Evolutionary conservation across 2,113 vertebrate species (phyloP), one percentile per base, ranked within the genome.

Genomic region (Thymallus thymallus): DNA sequence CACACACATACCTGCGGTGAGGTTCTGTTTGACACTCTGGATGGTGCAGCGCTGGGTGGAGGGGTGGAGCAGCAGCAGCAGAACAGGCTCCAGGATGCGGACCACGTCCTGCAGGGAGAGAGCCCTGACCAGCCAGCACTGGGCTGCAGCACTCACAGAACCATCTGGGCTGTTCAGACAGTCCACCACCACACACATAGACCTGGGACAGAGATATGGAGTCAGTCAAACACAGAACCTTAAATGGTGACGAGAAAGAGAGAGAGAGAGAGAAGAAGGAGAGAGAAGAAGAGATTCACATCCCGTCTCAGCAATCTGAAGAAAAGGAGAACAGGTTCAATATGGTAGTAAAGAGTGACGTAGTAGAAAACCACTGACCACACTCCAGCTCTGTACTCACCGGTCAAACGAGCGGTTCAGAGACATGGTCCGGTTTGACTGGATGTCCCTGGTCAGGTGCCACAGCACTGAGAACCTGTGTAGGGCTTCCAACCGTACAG

Each of bases 371-470:
- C 60, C 13, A 62, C 60, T 13, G 60, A 68, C 6, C 26, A 3
- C 3, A 35, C 22, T 23, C 3, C 32, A 6, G 24, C 10, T 12
- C 18, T 30, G 20, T 12, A 85, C 78, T 88, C 80, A 99, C 98
- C 96, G 94, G 60, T 99, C 98, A 76, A 99, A 99, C 46, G 96
- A 98, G 61, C 96, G 96, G 73, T 91, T 96, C 79, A 94, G 94
- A 30, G 96, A 97, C 1, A 94, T 91, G 75, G 95, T 94, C 73
- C 95, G 94, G 86, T 89, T 96, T 82, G 90, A 92, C 69, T 98
- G 96, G 81, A 96, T 95, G 85, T 99, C 98, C 67, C 98, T 88
- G 0, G 96, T 99, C 89, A 99, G 93, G 86, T 99, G 98, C 98
- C 98, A 99, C 80, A 99, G 92, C 69, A 99, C 90, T 0, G 98